A percentile compares a stretch with the other conserved stretches of the same genome.
phyloP scores from a whole-genome alignment of 2,113 vertebrate genomes.

The Heptranchias perlo region DNA sequence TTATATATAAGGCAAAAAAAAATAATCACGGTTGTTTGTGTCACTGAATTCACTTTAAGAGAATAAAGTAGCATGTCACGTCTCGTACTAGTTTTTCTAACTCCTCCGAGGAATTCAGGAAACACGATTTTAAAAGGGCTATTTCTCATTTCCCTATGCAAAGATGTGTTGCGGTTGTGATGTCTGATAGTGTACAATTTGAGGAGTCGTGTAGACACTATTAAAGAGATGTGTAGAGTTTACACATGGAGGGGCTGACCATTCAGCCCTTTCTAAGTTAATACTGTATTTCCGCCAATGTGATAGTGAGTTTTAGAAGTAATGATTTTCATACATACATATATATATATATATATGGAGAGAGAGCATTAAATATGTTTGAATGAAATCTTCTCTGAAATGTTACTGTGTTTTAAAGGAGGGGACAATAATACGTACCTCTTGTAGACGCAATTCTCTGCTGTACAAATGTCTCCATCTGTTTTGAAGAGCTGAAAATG shows the following conservation, averaged over 20 bases:
- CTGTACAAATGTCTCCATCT: not conserved
- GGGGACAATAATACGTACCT: not conserved
- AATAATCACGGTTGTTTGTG: not conserved
- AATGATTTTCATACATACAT: not conserved
- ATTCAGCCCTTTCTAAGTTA: constrained; percentile 65
- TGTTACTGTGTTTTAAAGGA: not conserved
- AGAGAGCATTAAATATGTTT: constrained; percentile 11
- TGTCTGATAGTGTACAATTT: constrained; percentile 67
- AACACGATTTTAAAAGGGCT: constrained; percentile 68
- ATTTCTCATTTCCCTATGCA: constrained; percentile 77
- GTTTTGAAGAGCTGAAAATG: not conserved
- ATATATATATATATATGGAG: not conserved
- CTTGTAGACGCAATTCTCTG: not conserved
- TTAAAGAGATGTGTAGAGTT: constrained; percentile 52
- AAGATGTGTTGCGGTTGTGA: constrained; percentile 71
- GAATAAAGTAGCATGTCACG: constrained; percentile 15
- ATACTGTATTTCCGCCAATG: not conserved
- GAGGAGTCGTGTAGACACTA: constrained; percentile 41
- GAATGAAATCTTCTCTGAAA: not conserved
- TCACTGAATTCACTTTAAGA: constrained; percentile 27
- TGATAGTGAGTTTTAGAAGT: not conserved
- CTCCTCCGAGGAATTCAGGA: constrained; percentile 63
- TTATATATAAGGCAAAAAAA: not conserved
- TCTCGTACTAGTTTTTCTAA: not conserved
- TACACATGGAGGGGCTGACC: constrained; percentile 47